Percentiles rank a stretch among this genome's conserved stretches.
Evolutionary conservation across 2,113 vertebrate species (phyloP).

Genomic region (Sander vitreus): DNA sequence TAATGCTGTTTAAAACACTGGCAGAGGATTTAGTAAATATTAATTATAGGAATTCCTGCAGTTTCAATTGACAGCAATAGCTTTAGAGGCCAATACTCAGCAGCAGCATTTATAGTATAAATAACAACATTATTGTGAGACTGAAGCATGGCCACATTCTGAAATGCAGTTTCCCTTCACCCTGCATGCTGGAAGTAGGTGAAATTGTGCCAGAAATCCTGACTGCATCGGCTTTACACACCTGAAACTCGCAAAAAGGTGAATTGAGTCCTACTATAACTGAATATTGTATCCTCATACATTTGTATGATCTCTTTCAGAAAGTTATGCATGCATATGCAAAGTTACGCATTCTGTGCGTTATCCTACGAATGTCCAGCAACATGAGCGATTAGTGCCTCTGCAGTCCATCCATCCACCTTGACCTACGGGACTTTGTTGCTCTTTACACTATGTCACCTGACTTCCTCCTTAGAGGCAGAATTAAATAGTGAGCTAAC

Average conservation of each 20-base stretch:
- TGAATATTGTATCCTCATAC: too few species aligned
- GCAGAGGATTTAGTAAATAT: neutral
- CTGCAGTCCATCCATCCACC: too few species aligned
- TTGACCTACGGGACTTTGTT: too few species aligned
- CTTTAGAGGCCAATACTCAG: neutral
- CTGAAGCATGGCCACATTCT: neutral
- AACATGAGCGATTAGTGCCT: too few species aligned
- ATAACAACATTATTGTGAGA: neutral
- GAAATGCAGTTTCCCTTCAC: neutral
- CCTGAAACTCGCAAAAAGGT: neutral
- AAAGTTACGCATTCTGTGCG: too few species aligned
- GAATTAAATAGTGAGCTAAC: too few species aligned
- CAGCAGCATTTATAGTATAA: too few species aligned
- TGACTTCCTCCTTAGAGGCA: too few species aligned
- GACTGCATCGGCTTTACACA: neutral
- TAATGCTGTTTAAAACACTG: neutral
- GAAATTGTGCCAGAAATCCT: neutral
- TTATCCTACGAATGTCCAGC: too few species aligned
- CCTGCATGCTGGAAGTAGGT: neutral
- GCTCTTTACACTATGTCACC: too few species aligned
- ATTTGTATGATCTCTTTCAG: too few species aligned
- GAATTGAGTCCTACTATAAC: neutral
- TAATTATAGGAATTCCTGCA: neutral
- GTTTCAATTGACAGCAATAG: neutral
- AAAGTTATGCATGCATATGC: too few species aligned